These are phyloP conservation scores for Sylvia atricapilla DNA, from an alignment of 2,113 vertebrate species.

Conservation along the genomic window DNA sequence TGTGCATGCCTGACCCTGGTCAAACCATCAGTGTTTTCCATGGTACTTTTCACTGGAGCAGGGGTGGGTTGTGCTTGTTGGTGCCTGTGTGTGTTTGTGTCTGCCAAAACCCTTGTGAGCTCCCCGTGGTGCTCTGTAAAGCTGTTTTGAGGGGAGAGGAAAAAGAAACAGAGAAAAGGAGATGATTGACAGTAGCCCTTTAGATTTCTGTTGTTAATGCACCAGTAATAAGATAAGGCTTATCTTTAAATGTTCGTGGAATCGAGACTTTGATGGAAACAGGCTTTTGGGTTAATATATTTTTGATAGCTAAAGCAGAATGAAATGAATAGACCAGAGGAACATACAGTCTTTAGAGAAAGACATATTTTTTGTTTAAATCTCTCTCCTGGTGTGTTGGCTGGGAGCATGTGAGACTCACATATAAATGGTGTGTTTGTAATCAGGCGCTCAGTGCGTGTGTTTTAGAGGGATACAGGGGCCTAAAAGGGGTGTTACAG, in stretches of 20 bases:
- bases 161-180: background rate
- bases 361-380: conserved; percentile 36
- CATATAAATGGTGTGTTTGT: background rate
- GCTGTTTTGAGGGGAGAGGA: background rate
- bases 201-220: conserved; percentile 76
- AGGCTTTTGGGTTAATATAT: conserved; percentile 79
- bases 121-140: background rate
- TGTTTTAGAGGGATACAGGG: fast-evolving
- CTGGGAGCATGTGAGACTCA: background rate
- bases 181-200: conserved; percentile 68
- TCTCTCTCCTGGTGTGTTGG: background rate
- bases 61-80: background rate
- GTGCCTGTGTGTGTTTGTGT: background rate
- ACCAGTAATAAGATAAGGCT: conserved; percentile 78
- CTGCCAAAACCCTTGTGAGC: background rate
- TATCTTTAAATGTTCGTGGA: conserved; percentile 81
- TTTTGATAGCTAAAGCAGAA: conserved; percentile 78
- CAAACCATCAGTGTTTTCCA: background rate
- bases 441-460: fast-evolving
- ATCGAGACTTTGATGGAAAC: conserved; percentile 79
- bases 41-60: fast-evolving
- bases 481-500: background rate
- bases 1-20: background rate
- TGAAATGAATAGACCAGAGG: conserved; percentile 59
- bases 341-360: conserved; percentile 26